Percentiles rank a stretch among this genome's conserved stretches.
phyloP scores from a whole-genome alignment of 2,888 invertebrate species.

The Diabrotica balteata region DNA sequence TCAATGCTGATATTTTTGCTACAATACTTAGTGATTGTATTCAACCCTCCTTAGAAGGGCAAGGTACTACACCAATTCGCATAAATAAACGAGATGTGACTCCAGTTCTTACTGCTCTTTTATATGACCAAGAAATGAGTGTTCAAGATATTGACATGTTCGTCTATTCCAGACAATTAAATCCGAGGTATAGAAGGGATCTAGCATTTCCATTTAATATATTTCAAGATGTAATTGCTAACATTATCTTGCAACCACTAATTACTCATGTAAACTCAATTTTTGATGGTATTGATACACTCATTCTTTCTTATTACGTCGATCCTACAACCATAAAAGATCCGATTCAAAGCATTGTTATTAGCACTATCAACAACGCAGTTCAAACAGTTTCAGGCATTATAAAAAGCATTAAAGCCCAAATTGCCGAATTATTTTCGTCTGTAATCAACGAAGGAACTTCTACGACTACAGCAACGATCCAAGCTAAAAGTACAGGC shows the following conservation, averaged over 20 bases:
- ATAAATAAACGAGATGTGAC: not conserved
- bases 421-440: not conserved
- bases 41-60: not conserved
- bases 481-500: not conserved
- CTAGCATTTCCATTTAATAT: slow-evolving; percentile 1
- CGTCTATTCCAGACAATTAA: not conserved
- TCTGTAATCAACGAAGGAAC: not conserved
- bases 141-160: slow-evolving; percentile 8
- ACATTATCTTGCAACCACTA: slow-evolving; percentile 5
- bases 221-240: slow-evolving; percentile 1
- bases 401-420: not conserved
- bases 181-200: not conserved
- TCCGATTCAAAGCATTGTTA: not conserved
- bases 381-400: not conserved
- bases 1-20: not conserved
- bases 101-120: not conserved
- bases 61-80: not conserved
- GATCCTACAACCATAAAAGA: not conserved
- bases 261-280: not conserved
- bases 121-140: slow-evolving; percentile 3
- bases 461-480: not conserved
- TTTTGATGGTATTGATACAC: not conserved
- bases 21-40: not conserved
- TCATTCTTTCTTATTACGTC: not conserved
- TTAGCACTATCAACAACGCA: not conserved